phyloP scores from a whole-genome alignment of 2,888 invertebrate genomes.

The Eupeodes luniger region DNA sequence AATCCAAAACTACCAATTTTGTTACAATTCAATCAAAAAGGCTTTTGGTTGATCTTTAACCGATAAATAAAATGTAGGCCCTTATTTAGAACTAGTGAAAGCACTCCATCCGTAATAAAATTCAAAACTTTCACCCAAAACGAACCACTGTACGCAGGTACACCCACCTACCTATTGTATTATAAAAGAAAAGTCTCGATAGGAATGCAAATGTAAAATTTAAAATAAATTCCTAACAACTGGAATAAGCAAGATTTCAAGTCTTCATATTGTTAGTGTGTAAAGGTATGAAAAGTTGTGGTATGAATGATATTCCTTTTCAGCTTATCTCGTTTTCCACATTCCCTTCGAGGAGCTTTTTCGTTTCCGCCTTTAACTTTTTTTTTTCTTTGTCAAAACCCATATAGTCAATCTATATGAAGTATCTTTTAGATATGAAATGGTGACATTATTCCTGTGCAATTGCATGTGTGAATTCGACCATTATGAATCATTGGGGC shows the following conservation, averaged over 20 bases:
- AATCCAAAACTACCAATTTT: too few species aligned
- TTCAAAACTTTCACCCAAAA: background rate
- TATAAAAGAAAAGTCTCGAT: background rate
- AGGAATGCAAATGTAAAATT: slow-evolving; percentile 45
- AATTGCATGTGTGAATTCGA: slow-evolving; percentile 64
- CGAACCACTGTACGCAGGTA: background rate
- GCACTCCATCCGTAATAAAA: background rate
- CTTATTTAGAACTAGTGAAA: too few species aligned
- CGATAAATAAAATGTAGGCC: too few species aligned
- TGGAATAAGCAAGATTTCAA: background rate
- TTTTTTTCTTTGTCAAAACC: slow-evolving; percentile 3
- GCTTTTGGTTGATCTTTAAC: too few species aligned
- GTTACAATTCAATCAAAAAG: background rate
- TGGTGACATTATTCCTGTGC: slow-evolving; percentile 47
- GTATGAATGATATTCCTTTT: slow-evolving; percentile 31
- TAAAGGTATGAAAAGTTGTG: slow-evolving; percentile 33
- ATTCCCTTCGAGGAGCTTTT: slow-evolving; percentile 33
- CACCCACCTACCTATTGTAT: background rate
- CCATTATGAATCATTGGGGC: slow-evolving; percentile 53
- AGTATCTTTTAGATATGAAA: slow-evolving; percentile 25
- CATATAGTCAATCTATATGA: slow-evolving; percentile 29
- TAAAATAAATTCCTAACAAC: slow-evolving; percentile 46
- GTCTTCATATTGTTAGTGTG: background rate
- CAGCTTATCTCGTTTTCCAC: slow-evolving; percentile 51
- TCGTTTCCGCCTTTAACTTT: slow-evolving; percentile 47